Base-by-base conservation (phyloP, 2,888 invertebrate species). In the Matsumyia berberina region DNA sequence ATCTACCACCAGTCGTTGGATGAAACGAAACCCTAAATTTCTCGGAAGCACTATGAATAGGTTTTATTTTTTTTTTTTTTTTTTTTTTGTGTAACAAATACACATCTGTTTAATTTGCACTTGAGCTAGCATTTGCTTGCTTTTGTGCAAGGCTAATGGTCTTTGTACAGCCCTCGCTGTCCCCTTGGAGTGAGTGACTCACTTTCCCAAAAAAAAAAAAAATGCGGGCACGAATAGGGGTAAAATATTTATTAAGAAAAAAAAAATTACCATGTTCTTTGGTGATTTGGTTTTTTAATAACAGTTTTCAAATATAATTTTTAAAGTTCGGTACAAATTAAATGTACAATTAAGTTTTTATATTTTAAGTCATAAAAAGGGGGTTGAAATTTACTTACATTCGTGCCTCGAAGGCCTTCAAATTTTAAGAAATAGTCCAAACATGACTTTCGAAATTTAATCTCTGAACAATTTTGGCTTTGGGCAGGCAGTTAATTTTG, bases 21-120 rank as follows among this genome's bases (percentile, higher is more conserved):
- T 46, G 19, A 19, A 31, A 17, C 39, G 44, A 60, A 62, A 69
- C 35, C 58, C 44, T 49, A 39, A 62, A 44, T 39, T 77, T 55
- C 42, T 55, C 5, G 46, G 5, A 53, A 53, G 39, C 19, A 67
- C 64, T 53, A n/a, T 35, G 35, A 12, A 17, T 19, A 39, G 29
- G 6, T 12, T n/a, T n/a, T n/a, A n/a, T 33, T 15, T 2, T 33
- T 24, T 24, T 53, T 29, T 33, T 72, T 15, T 51, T 60, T 55
- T 44, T 11, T 60, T 76, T 62, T 49, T 31, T 8, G 37, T 64
- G 19, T 79, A 42, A 76, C 72, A n/a, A n/a, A n/a, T n/a, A n/a
- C n/a, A n/a, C n/a, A n/a, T n/a, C n/a, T 77, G 72, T 81, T 81
- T 86, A 81, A 77, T 67, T 81, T 86, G 72, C 81, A 81, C 72